A percentile compares a stretch with the other conserved stretches of the same genome.
Conservation (phyloP, 2,797 vertebrate species). For the Limnodromus scolopaceus region DNA sequence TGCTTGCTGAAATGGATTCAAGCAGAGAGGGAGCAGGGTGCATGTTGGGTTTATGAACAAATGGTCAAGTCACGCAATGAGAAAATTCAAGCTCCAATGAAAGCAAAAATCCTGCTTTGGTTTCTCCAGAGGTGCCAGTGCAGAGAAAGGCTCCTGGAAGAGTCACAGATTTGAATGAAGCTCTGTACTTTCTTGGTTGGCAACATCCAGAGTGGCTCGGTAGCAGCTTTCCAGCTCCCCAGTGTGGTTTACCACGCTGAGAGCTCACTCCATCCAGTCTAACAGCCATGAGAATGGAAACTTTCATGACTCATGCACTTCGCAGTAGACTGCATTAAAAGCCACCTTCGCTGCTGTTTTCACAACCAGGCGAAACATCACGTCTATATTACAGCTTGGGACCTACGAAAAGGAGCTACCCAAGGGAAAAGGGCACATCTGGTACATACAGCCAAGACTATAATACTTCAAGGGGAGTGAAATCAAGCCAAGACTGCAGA, state of each 20-base stretch:
- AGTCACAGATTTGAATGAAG: conserved; percentile 37
- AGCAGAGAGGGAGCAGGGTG: background rate
- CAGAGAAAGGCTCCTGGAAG: conserved; percentile 53
- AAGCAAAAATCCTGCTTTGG: conserved; percentile 51
- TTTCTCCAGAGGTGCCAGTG: conserved; percentile 52
- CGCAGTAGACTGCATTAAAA: conserved; percentile 24
- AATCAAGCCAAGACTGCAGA: background rate
- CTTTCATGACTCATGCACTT: conserved; percentile 55
- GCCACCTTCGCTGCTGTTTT: conserved; percentile 15
- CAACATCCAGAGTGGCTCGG: background rate
- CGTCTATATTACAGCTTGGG: background rate
- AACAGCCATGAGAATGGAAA: conserved; percentile 63
- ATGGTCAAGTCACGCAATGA: conserved; percentile 37
- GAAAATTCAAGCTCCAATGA: conserved; percentile 52
- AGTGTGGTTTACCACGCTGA: conserved; percentile 66
- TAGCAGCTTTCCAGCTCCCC: conserved; percentile 39
- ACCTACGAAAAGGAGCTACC: background rate
- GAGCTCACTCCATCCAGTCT: conserved; percentile 12
- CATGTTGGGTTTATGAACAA: conserved; percentile 19
- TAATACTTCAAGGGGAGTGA: background rate
- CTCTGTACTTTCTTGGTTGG: conserved; percentile 43
- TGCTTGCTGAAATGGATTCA: conserved; percentile 15
- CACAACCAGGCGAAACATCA: background rate
- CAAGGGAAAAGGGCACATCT: background rate
- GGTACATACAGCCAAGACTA: background rate